These are phyloP conservation scores for Papilio machaon DNA, from an alignment of 1,140 invertebrate genomes.

Conservation along the genomic window DNA sequence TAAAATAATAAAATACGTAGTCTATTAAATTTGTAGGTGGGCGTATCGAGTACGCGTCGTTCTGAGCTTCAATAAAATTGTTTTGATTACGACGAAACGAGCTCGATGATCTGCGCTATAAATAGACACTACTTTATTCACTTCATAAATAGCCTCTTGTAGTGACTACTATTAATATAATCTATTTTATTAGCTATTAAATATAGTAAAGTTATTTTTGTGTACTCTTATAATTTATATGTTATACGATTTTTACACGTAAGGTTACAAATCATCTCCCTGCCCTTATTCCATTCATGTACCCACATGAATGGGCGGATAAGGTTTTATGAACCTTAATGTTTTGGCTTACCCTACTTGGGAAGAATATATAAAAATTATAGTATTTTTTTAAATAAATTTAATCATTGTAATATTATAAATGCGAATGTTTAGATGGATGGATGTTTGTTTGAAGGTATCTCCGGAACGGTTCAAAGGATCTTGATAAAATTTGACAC, in stretches of 20 bases:
- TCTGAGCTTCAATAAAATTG: conserved; percentile 13
- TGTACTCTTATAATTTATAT: neutral
- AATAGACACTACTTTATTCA: conserved; percentile 25
- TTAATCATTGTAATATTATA: too few relatives aligned
- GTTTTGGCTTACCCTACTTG: too few relatives aligned
- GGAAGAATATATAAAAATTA: too few relatives aligned
- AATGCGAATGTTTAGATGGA: too few relatives aligned
- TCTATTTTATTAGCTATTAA: conserved; percentile 27
- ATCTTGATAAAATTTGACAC: too few relatives aligned
- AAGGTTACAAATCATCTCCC: too few relatives aligned
- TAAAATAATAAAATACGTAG: neutral
- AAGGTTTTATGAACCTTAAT: too few relatives aligned
- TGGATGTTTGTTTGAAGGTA: too few relatives aligned
- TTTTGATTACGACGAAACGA: conserved; percentile 24
- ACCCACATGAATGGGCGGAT: too few relatives aligned
- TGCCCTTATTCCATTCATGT: too few relatives aligned
- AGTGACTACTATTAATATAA: neutral
- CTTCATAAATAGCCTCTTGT: conserved; percentile 25
- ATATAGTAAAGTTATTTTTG: neutral
- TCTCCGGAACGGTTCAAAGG: too few relatives aligned
- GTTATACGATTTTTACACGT: neutral
- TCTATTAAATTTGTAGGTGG: conserved; percentile 23
- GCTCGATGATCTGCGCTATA: conserved; percentile 23
- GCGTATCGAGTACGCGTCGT: conserved; percentile 16
- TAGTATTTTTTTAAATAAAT: too few relatives aligned